A percentile compares a stretch with the other conserved stretches of the same genome.
phyloP scores from a whole-genome alignment of 2,888 invertebrate genomes.

The Cephalotes varians region DNA sequence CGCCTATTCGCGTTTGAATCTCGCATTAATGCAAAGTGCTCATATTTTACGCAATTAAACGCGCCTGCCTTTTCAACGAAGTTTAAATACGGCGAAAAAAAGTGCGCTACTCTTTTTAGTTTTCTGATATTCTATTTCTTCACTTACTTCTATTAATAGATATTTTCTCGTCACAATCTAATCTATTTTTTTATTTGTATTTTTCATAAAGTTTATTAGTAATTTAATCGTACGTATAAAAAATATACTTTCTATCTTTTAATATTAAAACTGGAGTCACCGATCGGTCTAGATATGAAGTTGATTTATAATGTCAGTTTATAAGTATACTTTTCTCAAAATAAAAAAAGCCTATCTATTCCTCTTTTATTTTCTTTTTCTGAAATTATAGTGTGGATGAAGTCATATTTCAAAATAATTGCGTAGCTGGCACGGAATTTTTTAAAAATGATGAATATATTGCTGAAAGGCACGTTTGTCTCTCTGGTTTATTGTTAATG shows the following conservation, averaged over 20 bases:
- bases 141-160: not conserved
- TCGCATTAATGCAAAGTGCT: conserved; percentile 34
- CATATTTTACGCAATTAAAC: conserved; percentile 43
- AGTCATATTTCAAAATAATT: not conserved
- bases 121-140: not conserved
- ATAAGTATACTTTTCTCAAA: not conserved
- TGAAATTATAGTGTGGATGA: not conserved
- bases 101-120: not conserved
- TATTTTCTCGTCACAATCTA: not conserved
- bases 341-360: not conserved
- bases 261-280: not conserved
- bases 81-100: not conserved
- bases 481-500: not conserved
- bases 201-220: not conserved
- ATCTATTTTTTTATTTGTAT: not conserved
- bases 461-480: not conserved
- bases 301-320: not conserved
- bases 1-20: conserved; percentile 52
- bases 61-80: not conserved
- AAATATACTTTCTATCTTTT: not conserved
- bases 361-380: not conserved
- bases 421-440: not conserved
- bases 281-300: not conserved
- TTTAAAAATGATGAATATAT: not conserved
- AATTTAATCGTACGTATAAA: not conserved